Evolutionary conservation across 2,113 vertebrate genomes (phyloP).

Genomic region (Mus pahari): DNA sequence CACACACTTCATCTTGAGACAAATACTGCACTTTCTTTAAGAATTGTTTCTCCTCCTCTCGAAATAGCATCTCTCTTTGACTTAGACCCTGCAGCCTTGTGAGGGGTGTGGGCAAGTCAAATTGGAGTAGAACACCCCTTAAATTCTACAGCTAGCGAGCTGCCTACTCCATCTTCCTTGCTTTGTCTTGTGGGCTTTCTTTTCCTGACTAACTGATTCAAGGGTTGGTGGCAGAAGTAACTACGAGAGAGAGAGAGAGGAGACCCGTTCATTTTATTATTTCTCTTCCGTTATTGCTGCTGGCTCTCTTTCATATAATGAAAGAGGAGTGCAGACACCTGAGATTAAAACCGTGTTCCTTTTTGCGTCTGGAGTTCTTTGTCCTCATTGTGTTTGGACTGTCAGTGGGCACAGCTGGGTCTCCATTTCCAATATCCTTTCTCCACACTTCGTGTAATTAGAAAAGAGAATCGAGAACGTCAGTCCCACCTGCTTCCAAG

Average conservation of each 20-base stretch:
- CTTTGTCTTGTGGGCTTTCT: constrained; percentile 60
- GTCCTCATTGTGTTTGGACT: constrained; percentile 74
- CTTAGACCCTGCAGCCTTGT: not conserved
- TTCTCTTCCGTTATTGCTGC: constrained; percentile 63
- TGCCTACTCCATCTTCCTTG: constrained; percentile 21
- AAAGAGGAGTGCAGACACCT: constrained; percentile 50
- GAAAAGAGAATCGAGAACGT: constrained; percentile 69
- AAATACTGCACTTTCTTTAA: not conserved
- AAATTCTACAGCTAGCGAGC: constrained; percentile 45
- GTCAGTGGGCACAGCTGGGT: constrained; percentile 73
- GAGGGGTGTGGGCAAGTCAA: no score
- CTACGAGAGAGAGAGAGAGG: not conserved
- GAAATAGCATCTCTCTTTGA: not conserved
- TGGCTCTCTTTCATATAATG: constrained; percentile 25
- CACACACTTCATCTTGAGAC: not conserved
- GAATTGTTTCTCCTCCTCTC: not conserved
- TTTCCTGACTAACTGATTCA: constrained; percentile 56
- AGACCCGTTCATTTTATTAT: constrained; percentile 56
- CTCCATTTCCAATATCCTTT: constrained; percentile 76
- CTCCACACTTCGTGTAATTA: constrained; percentile 71
- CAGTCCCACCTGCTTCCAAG: constrained; percentile 65
- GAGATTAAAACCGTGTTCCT: constrained; percentile 72
- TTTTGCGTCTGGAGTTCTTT: constrained; percentile 68
- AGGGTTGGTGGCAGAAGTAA: constrained; percentile 61
- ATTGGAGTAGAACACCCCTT: no score